A percentile compares a stretch with the other conserved stretches of the same genome.
Evolutionary conservation across 2,888 invertebrate genomes (phyloP).

Genomic region (Noctua pronuba): DNA sequence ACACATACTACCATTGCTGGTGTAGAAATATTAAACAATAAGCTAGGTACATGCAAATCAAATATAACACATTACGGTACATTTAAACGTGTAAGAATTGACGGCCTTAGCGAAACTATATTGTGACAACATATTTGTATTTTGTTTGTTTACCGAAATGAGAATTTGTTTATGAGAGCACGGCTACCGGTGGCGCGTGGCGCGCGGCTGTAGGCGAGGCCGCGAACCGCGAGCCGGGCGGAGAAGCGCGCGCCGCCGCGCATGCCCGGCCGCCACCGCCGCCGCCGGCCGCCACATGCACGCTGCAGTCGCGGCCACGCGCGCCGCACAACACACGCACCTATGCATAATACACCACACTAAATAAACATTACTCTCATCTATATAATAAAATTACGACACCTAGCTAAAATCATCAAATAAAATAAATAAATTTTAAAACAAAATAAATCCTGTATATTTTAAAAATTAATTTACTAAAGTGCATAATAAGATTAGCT

Average conservation of each 20-base stretch:
- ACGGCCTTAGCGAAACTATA: neutral
- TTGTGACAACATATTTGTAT: slow-evolving; percentile 6
- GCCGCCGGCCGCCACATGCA: slow-evolving; percentile 45
- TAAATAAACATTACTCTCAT: slow-evolving; percentile 49
- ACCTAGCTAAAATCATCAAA: slow-evolving; percentile 7
- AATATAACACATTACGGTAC: too few relatives aligned
- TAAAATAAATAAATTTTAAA: slow-evolving; percentile 12
- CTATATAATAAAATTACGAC: slow-evolving; percentile 25
- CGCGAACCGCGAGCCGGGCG: neutral
- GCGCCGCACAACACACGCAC: slow-evolving; percentile 61
- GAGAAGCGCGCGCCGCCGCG: slow-evolving; percentile 51
- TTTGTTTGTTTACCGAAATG: slow-evolving; percentile 23
- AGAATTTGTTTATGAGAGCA: slow-evolving; percentile 6
- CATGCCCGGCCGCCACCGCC: slow-evolving; percentile 37
- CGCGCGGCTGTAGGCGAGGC: slow-evolving; percentile 4
- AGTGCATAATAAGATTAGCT: slow-evolving; percentile 61
- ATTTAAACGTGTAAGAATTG: too few relatives aligned
- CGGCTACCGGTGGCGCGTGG: neutral
- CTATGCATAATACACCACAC: slow-evolving; percentile 56
- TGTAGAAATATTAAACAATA: too few relatives aligned
- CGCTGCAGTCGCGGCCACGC: slow-evolving; percentile 67
- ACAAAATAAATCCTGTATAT: neutral
- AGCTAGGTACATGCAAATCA: too few relatives aligned
- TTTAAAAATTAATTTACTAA: slow-evolving; percentile 28
- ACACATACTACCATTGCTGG: too few relatives aligned